Percentiles rank a stretch among this genome's conserved stretches.
These are phyloP conservation scores for Pyxicephalus adspersus DNA, from an alignment of 2,113 vertebrate species.

Conservation along the genomic window DNA sequence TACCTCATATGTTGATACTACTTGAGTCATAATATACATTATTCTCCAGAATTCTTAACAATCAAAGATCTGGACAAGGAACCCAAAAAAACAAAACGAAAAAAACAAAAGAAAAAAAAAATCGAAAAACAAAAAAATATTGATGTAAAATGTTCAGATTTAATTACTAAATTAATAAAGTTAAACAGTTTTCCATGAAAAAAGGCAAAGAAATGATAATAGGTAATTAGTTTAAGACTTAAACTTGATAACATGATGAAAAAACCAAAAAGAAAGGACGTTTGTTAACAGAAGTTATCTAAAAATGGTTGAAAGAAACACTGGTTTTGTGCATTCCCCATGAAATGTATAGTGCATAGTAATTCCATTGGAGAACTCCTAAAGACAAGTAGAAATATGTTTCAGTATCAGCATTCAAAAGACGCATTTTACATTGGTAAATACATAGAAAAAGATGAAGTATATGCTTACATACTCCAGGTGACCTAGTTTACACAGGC, in stretches of 20 bases:
- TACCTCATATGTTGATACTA: slow-evolving; percentile 8
- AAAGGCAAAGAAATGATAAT: slow-evolving; percentile 78
- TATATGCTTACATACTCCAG: slow-evolving; percentile 24
- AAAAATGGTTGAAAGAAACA: slow-evolving; percentile 79
- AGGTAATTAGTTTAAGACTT: slow-evolving; percentile 79
- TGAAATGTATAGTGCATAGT: slow-evolving; percentile 84
- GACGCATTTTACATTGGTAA: slow-evolving; percentile 75
- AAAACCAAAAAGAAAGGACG: slow-evolving; percentile 73
- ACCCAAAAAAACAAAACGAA: too few relatives aligned
- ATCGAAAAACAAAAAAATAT: slow-evolving; percentile 73
- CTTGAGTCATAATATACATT: neutral
- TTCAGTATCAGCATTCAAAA: slow-evolving; percentile 76
- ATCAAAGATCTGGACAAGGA: neutral
- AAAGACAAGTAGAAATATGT: slow-evolving; percentile 73
- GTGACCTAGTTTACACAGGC: slow-evolving; percentile 16
- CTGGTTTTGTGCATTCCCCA: slow-evolving; percentile 76
- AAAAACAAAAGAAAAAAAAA: too few relatives aligned
- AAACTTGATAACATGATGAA: slow-evolving; percentile 76
- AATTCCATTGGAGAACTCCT: slow-evolving; percentile 76
- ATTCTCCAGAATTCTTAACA: slow-evolving; percentile 4
- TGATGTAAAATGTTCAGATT: slow-evolving; percentile 82
- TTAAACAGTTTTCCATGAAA: slow-evolving; percentile 83
- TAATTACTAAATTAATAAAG: slow-evolving; percentile 86
- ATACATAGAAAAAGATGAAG: slow-evolving; percentile 62
- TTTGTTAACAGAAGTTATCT: slow-evolving; percentile 72